Percentiles rank a stretch among this genome's conserved stretches.
phyloP scores from a whole-genome alignment of 1,140 invertebrate species.

The Ooceraea biroi region DNA sequence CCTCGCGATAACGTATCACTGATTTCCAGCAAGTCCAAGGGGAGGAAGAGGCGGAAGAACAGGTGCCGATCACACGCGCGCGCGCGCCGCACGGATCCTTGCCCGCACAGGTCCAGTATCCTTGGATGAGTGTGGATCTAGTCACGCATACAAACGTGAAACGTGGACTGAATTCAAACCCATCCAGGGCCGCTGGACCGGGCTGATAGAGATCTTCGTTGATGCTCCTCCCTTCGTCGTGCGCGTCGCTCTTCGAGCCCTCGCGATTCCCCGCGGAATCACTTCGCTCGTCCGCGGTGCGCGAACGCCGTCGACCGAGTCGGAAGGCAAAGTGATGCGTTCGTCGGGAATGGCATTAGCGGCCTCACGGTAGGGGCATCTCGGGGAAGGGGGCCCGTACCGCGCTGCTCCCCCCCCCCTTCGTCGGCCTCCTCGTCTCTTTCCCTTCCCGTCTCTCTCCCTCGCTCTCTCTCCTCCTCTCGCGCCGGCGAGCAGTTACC shows the following conservation, averaged over 20 bases:
- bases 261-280: too few relatives aligned
- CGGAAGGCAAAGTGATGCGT: constrained; percentile 62
- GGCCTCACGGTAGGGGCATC: constrained; percentile 63
- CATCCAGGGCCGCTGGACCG: constrained; percentile 81
- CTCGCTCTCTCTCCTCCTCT: constrained; percentile 3
- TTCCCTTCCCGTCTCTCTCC: not conserved
- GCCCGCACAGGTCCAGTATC: constrained; percentile 72
- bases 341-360: constrained; percentile 67
- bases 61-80: constrained; percentile 30
- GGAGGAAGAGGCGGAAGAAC: constrained; percentile 21
- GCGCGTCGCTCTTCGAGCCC: too few relatives aligned
- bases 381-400: constrained; percentile 50
- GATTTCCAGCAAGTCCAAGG: constrained; percentile 18
- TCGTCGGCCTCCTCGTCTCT: not conserved
- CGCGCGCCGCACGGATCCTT: not conserved
- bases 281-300: not conserved
- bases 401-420: constrained; percentile 3
- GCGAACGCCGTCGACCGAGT: constrained; percentile 42
- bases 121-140: constrained; percentile 86
- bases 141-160: constrained; percentile 81
- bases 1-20: constrained; percentile 46
- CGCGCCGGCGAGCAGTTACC: constrained; percentile 28
- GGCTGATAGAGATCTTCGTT: constrained; percentile 14
- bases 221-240: not conserved
- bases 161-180: constrained; percentile 85